Conservation (phyloP, 1,140 invertebrate genomes). For the Eupristina koningsbergeri region DNA sequence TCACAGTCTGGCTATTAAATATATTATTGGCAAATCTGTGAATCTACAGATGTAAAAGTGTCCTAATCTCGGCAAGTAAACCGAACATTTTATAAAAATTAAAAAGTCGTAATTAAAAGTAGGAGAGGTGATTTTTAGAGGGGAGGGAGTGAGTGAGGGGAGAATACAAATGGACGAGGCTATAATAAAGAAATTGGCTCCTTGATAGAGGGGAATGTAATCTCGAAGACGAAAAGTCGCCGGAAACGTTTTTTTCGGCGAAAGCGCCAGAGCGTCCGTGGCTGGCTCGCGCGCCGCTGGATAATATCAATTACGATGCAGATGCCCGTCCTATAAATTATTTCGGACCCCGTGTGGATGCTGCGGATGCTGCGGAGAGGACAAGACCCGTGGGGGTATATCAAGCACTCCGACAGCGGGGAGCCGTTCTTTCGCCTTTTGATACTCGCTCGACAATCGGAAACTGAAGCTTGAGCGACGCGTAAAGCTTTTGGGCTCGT, state of each 20-base stretch:
- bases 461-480: slow-evolving; percentile 51
- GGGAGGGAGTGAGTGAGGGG: too few relatives aligned
- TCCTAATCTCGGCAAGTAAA: too few relatives aligned
- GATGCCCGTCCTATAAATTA: slow-evolving; percentile 59
- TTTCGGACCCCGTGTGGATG: slow-evolving; percentile 54
- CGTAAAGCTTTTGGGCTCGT: slow-evolving; percentile 27
- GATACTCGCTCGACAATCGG: slow-evolving; percentile 49
- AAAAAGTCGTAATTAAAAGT: not conserved
- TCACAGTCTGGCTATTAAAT: too few relatives aligned
- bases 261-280: slow-evolving; percentile 35
- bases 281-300: slow-evolving; percentile 50
- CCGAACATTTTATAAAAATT: not conserved
- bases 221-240: slow-evolving; percentile 40
- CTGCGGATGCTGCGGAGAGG: slow-evolving; percentile 42
- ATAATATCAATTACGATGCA: slow-evolving; percentile 63
- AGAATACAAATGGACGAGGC: not conserved
- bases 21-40: too few relatives aligned
- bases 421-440: slow-evolving; percentile 46
- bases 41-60: too few relatives aligned
- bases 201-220: not conserved
- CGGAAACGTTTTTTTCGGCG: slow-evolving; percentile 40
- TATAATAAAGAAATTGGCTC: slow-evolving; percentile 5
- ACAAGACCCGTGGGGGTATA: slow-evolving; percentile 45
- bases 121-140: not conserved
- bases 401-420: slow-evolving; percentile 40